Evolutionary conservation across 1,140 invertebrate genomes (phyloP).

Genomic region (Yoshiicerus persimilis): DNA sequence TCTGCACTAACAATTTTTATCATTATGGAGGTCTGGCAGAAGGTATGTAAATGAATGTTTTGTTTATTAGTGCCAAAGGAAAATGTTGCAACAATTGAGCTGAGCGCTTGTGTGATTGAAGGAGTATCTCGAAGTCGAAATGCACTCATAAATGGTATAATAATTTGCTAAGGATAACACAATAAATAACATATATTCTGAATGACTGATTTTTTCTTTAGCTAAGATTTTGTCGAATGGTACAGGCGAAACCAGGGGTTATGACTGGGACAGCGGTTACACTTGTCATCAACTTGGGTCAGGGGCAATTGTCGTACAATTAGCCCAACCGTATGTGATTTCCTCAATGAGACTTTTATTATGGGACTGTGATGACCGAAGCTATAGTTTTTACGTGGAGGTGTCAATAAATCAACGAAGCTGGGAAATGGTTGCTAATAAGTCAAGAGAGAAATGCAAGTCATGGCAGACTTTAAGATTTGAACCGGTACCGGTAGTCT

Average conservation of each 20-base stretch:
- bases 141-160: constrained; percentile 81
- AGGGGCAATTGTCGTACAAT: constrained; percentile 89
- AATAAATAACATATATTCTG: neutral
- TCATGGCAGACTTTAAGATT: constrained; percentile 93
- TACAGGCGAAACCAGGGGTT: constrained; percentile 77
- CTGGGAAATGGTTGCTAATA: constrained; percentile 71
- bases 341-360: constrained; percentile 85
- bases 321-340: constrained; percentile 94
- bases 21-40: too few relatives aligned
- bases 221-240: constrained; percentile 23
- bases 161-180: neutral
- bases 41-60: too few relatives aligned
- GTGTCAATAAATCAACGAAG: constrained; percentile 83
- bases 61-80: constrained; percentile 77
- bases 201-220: constrained; percentile 14
- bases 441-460: constrained; percentile 70
- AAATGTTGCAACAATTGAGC: constrained; percentile 88
- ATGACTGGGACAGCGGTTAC: constrained; percentile 96
- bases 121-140: constrained; percentile 89
- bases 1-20: too few relatives aligned
- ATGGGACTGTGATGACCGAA: constrained; percentile 97
- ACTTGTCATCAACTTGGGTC: constrained; percentile 97
- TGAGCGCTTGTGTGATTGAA: constrained; percentile 90
- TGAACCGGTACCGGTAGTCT: constrained; percentile 79
- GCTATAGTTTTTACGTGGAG: constrained; percentile 95